Conservation (phyloP, 2,797 vertebrate genomes). For the Rhadinocentrus ornatus region DNA sequence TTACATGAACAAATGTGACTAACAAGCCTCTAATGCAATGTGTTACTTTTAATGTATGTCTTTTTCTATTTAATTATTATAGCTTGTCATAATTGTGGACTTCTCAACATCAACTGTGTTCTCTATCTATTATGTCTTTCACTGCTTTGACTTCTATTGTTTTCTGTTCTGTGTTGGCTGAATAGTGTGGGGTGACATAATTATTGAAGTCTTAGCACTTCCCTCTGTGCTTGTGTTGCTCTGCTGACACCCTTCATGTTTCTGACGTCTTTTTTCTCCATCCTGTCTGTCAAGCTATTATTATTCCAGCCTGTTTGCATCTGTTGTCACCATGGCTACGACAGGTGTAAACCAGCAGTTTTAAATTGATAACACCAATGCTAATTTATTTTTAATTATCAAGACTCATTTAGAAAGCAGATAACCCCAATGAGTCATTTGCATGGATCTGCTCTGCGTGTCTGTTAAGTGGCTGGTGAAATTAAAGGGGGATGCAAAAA, state of each 20-base stretch:
- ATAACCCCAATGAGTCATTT: constrained; percentile 67
- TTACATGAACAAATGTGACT: constrained; percentile 1
- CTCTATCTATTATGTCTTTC: constrained; percentile 5
- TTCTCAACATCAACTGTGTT: neutral
- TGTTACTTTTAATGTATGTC: neutral
- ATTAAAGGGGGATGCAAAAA: constrained; percentile 62
- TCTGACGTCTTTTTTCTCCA: constrained; percentile 29
- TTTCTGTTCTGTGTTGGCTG: constrained; percentile 1
- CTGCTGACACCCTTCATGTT: constrained; percentile 34
- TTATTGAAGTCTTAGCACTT: constrained; percentile 27
- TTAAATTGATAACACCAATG: constrained; percentile 70
- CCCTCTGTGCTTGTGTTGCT: constrained; percentile 25
- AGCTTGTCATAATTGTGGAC: constrained; percentile 7
- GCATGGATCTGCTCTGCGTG: constrained; percentile 46
- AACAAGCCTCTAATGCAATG: neutral
- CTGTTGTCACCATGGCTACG: constrained; percentile 70
- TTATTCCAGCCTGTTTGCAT: constrained; percentile 59
- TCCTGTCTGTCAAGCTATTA: constrained; percentile 56
- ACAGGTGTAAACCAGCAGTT: constrained; percentile 69
- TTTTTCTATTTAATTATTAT: neutral
- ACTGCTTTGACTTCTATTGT: constrained; percentile 24
- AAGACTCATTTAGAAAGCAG: constrained; percentile 65
- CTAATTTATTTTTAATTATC: constrained; percentile 76
- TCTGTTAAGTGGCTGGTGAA: constrained; percentile 69
- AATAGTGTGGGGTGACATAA: constrained; percentile 6